Evolutionary conservation across 2,113 vertebrate species (phyloP).

Genomic region (Ginglymostoma cirratum): DNA sequence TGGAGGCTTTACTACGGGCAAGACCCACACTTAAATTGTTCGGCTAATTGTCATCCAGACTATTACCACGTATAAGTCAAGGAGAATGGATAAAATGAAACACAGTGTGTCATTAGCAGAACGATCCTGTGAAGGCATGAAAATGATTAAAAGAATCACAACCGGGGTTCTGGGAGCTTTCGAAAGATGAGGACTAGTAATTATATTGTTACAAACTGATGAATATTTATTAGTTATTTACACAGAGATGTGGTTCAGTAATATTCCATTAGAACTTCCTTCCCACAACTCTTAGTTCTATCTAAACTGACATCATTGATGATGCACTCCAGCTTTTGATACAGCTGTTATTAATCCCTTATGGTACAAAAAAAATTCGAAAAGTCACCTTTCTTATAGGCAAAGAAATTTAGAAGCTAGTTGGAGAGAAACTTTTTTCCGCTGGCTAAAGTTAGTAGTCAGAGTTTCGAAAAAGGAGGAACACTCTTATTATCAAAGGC

Average conservation of each 20-base stretch:
- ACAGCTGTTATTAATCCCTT: too few species aligned
- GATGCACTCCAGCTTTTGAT: too few species aligned
- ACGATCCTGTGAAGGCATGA: not conserved
- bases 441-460: too few species aligned
- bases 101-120: not conserved
- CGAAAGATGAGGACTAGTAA: too few species aligned
- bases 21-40: not conserved
- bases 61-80: not conserved
- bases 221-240: too few species aligned
- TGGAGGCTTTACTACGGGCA: too few species aligned
- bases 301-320: too few species aligned
- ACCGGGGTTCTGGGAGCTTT: not conserved
- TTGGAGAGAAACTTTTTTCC: not conserved
- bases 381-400: not conserved
- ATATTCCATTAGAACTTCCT: too few species aligned
- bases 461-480: not conserved
- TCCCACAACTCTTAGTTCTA: too few species aligned
- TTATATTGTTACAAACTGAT: too few species aligned
- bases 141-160: not conserved
- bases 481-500: not conserved
- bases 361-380: not conserved
- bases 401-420: not conserved
- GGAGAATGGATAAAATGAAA: slow-evolving; percentile 13
- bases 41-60: not conserved
- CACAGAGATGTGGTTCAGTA: too few species aligned